Base-by-base conservation (phyloP, 2,113 vertebrate genomes). In the Crotalus horridus region DNA sequence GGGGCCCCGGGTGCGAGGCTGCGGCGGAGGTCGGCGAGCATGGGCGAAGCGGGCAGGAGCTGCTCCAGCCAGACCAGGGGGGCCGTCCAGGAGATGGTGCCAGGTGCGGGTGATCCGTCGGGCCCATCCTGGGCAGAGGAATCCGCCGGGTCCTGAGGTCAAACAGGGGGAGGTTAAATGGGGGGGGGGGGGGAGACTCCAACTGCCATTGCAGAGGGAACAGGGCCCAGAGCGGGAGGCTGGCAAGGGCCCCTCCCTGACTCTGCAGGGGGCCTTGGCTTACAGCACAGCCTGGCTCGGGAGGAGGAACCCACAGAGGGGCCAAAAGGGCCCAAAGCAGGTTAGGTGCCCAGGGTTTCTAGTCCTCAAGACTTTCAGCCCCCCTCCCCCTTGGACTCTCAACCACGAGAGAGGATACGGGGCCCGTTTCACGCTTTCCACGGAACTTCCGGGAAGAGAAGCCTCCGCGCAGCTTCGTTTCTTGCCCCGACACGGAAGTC, bases 21-120 rank as follows among this genome's bases (percentile, higher is more conserved):
- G 88, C 96, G 96, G 87, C 64, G 29, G 39, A 97, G 94, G 91
- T 95, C 96, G 33, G 96, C 97, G 24, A 96, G 15, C 93, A 97
- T 53, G 6, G 95, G 90, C 0, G 97, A 97, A 0, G 55, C n/a
- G 13, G 95, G 97, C 90, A 98, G 74, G 33, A 94, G 96, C 90
- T 97, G 97, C 93, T 98, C 97, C 92, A 98, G 93, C 97, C 97
- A 97, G 48, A 92, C 89, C 90, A 98, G 86, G 0, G 97, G 97
- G 33, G 97, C 95, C 87, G 89, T 48, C 97, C 97, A 98, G 0
- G 93, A 93, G 39, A 95, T 94, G 24, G 92, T 89, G 81, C 89
- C 94, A 46, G 87, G 94, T 0, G 93, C 85, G 6, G 54, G 20
- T 0, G 24, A 24, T 33, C 33, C 11, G 0, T 23, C 1, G 17